Evolutionary conservation across 1,140 invertebrate genomes (phyloP).

Genomic region (Sinella curviseta): DNA sequence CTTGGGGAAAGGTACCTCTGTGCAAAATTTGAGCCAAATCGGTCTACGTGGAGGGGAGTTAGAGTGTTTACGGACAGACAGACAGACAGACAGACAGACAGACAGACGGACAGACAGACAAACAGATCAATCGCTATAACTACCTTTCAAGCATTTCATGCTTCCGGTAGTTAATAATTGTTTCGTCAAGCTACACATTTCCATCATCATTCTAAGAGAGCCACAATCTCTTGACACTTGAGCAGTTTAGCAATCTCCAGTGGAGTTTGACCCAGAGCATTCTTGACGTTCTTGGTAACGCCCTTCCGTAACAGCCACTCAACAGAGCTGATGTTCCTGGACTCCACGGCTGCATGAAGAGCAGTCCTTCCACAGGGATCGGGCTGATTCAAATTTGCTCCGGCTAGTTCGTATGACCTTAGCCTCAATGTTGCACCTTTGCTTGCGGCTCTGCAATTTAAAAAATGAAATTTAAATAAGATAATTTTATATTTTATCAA

Average conservation of each 20-base stretch:
- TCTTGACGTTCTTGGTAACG: constrained; percentile 52
- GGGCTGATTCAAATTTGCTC: constrained; percentile 63
- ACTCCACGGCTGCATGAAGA: constrained; percentile 62
- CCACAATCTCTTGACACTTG: constrained; percentile 51
- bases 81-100: no score
- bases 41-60: no score
- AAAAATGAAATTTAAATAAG: constrained; percentile 21
- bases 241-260: constrained; percentile 56
- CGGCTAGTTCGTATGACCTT: constrained; percentile 64
- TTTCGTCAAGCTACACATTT: not conserved
- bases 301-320: constrained; percentile 57
- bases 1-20: no score
- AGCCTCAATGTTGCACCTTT: constrained; percentile 61
- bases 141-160: no score
- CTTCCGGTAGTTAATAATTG: not conserved
- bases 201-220: constrained; percentile 30
- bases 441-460: constrained; percentile 58
- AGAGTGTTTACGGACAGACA: no score
- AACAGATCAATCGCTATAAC: no score
- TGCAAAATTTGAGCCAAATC: no score
- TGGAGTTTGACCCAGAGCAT: constrained; percentile 58
- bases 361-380: constrained; percentile 65
- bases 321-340: constrained; percentile 54
- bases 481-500: constrained; percentile 4
- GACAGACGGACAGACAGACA: no score